A percentile compares a stretch with the other conserved stretches of the same genome.
phyloP scores from a whole-genome alignment of 1,140 invertebrate species.

The Caerostris extrusa region DNA sequence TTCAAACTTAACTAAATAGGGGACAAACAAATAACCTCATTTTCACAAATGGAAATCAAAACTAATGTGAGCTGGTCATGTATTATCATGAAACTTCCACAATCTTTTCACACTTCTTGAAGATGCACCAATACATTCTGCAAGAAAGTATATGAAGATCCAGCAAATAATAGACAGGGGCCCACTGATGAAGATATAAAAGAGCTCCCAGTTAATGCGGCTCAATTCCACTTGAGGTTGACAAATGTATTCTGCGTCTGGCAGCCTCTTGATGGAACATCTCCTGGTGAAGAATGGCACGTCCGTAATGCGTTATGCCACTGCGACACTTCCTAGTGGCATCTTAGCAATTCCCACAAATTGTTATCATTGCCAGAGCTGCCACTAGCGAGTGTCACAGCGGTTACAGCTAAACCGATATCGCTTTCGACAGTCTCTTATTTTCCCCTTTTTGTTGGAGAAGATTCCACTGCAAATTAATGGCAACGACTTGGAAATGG shows the following conservation, averaged over 20 bases:
- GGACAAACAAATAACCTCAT: too few species aligned
- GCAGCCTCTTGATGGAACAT: constrained; percentile 47
- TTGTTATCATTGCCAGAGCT: constrained; percentile 75
- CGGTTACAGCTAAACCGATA: not conserved
- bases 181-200: not conserved
- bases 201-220: not conserved
- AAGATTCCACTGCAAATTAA: not conserved
- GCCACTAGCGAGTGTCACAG: constrained; percentile 74
- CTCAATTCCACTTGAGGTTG: not conserved
- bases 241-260: not conserved
- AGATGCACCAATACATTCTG: not conserved
- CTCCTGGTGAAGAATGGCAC: constrained; percentile 27
- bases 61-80: too few species aligned
- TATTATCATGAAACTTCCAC: not conserved
- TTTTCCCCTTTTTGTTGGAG: not conserved
- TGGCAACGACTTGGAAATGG: not conserved
- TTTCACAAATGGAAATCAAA: too few species aligned
- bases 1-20: too few species aligned
- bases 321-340: constrained; percentile 75
- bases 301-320: constrained; percentile 59
- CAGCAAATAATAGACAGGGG: too few species aligned
- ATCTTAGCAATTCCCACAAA: constrained; percentile 76
- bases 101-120: not conserved
- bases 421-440: not conserved
- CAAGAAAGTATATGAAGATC: not conserved